phyloP scores from a whole-genome alignment of 2,797 vertebrate genomes.

The Thripadectes ignobilis region DNA sequence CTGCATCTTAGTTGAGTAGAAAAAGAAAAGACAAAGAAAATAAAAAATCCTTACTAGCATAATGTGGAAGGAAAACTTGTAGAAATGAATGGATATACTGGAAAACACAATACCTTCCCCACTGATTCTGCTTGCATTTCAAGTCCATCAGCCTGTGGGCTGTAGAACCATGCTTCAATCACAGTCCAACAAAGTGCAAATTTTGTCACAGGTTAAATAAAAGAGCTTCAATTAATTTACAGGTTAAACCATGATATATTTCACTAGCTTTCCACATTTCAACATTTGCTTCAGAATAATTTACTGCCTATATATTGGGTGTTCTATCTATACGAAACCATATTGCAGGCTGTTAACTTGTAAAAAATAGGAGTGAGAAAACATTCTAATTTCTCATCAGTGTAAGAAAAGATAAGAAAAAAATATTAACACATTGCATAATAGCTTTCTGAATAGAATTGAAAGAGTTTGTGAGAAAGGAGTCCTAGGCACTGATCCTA shows the following conservation, averaged over 20 bases:
- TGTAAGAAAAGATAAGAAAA: constrained; percentile 12
- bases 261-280: background rate
- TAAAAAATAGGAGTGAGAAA: background rate
- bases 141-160: background rate
- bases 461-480: background rate
- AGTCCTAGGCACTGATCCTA: background rate
- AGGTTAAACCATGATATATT: background rate
- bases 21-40: background rate
- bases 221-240: background rate
- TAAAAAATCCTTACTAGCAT: background rate
- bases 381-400: constrained; percentile 22
- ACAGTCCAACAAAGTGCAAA: background rate
- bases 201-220: background rate
- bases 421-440: background rate
- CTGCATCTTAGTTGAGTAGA: background rate
- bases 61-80: background rate
- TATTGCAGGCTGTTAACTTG: constrained; percentile 21
- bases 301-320: background rate
- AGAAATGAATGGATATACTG: background rate
- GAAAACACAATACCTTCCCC: background rate
- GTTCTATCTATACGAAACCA: constrained; percentile 23
- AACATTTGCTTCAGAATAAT: constrained; percentile 17
- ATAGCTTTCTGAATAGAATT: background rate
- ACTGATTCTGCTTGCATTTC: background rate
- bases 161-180: background rate